These are phyloP conservation scores for Corvus moneduloides DNA, from an alignment of 2,113 vertebrate genomes.

Conservation along the genomic window DNA sequence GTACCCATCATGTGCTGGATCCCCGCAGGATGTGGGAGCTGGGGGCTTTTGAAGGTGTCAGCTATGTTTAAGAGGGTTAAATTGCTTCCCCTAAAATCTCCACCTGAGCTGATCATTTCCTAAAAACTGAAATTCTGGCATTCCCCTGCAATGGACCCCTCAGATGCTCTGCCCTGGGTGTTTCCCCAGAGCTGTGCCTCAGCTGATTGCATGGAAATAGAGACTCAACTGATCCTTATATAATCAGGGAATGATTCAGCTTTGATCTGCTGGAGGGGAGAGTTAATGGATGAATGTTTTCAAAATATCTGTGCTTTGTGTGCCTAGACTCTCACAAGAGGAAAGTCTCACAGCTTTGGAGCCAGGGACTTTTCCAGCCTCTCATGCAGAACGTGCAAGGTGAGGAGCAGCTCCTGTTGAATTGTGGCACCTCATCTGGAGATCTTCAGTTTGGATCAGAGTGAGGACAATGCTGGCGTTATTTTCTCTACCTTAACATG, in stretches of 20 bases:
- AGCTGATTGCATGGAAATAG: background rate
- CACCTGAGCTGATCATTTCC: background rate
- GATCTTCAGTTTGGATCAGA: background rate
- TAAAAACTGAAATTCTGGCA: background rate
- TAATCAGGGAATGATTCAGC: background rate
- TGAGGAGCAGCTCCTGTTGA: background rate
- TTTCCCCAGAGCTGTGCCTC: background rate
- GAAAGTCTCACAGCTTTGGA: background rate
- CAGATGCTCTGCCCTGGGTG: background rate
- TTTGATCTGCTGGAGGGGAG: background rate
- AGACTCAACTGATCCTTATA: background rate
- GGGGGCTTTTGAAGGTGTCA: background rate
- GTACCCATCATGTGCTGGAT: rapidly evolving
- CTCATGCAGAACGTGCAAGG: too few species aligned
- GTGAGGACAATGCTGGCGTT: background rate
- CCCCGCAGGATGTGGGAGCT: background rate
- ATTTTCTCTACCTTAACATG: background rate
- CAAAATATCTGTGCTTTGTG: background rate
- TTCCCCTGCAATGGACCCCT: rapidly evolving
- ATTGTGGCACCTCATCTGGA: rapidly evolving
- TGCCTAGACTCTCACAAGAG: background rate
- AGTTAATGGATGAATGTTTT: background rate
- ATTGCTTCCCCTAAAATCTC: background rate
- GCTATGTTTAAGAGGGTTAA: background rate
- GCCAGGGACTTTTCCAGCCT: background rate